Percentiles rank a stretch among this genome's conserved stretches.
Evolutionary conservation across 2,888 invertebrate genomes (phyloP).

Genomic region (Plagiodera versicolora): DNA sequence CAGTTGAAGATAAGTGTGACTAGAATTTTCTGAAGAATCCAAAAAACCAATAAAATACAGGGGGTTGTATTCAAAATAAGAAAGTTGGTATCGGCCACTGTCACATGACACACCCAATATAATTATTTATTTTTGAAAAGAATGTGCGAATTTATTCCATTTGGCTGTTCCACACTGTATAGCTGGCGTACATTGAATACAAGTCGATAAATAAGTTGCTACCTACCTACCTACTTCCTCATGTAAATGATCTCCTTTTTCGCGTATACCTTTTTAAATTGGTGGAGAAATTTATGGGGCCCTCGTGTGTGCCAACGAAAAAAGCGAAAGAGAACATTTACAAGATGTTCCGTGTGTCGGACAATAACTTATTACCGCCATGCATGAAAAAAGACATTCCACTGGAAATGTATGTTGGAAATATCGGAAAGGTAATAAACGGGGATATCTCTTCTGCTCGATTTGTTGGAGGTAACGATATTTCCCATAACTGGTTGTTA

Average conservation of each 20-base stretch:
- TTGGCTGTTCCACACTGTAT: too few species aligned
- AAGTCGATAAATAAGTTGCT: conserved; percentile 2
- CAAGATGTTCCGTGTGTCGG: neutral
- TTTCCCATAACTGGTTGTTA: too few species aligned
- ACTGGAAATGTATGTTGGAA: neutral
- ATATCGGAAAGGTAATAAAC: neutral
- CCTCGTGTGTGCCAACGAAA: neutral
- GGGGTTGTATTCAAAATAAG: too few species aligned
- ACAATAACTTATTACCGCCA: neutral
- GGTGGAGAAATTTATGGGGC: neutral
- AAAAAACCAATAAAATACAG: too few species aligned
- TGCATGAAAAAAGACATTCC: neutral
- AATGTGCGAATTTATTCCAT: too few species aligned
- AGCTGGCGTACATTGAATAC: too few species aligned
- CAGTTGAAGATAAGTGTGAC: too few species aligned
- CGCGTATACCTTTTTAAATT: neutral
- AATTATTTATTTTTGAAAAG: too few species aligned
- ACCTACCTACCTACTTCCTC: conserved; percentile 6
- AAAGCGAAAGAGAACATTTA: neutral
- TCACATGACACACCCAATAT: too few species aligned
- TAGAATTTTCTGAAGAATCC: too few species aligned
- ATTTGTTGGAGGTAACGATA: neutral
- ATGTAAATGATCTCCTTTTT: conserved; percentile 1
- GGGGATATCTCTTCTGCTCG: neutral
- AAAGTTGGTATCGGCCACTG: too few species aligned